Conservation (phyloP, 2,888 invertebrate species). For the Nephrocerus scutellatus region DNA sequence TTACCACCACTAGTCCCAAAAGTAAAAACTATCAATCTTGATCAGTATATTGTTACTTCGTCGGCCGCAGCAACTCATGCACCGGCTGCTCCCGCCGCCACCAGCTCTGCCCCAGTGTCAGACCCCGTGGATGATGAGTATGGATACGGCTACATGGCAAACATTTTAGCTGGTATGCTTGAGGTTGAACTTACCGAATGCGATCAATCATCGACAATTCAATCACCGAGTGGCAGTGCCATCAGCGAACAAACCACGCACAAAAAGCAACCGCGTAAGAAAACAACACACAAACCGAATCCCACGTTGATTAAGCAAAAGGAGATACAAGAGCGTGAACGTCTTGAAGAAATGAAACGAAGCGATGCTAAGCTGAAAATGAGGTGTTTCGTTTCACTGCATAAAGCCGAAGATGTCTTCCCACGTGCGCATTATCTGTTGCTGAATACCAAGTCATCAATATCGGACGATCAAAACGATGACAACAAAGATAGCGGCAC, state of each 20-base stretch:
- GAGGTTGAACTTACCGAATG: slow-evolving; percentile 40
- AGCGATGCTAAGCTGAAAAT: slow-evolving; percentile 42
- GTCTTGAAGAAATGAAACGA: slow-evolving; percentile 37
- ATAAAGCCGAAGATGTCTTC: slow-evolving; percentile 35
- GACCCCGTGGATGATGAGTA: not conserved
- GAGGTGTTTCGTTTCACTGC: slow-evolving; percentile 33
- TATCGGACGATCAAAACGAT: too few species aligned
- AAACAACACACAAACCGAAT: slow-evolving; percentile 43
- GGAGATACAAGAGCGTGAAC: slow-evolving; percentile 36
- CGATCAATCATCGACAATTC: slow-evolving; percentile 3
- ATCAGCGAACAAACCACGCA: slow-evolving; percentile 12
- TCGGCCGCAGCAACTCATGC: not conserved
- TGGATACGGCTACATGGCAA: slow-evolving; percentile 5
- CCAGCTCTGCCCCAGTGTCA: not conserved
- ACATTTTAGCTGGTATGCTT: slow-evolving; percentile 41
- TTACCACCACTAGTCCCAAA: slow-evolving; percentile 4
- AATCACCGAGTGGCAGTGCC: slow-evolving; percentile 14
- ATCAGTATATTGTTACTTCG: not conserved
- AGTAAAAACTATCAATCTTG: not conserved
- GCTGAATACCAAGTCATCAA: too few species aligned
- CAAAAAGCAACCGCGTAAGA: slow-evolving; percentile 44
- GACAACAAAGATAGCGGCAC: slow-evolving; percentile 3
- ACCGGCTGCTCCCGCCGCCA: not conserved
- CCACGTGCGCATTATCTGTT: slow-evolving; percentile 35
- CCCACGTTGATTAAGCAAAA: slow-evolving; percentile 40